Conservation (phyloP, 1,140 invertebrate species). For the Dysdera silvatica region DNA sequence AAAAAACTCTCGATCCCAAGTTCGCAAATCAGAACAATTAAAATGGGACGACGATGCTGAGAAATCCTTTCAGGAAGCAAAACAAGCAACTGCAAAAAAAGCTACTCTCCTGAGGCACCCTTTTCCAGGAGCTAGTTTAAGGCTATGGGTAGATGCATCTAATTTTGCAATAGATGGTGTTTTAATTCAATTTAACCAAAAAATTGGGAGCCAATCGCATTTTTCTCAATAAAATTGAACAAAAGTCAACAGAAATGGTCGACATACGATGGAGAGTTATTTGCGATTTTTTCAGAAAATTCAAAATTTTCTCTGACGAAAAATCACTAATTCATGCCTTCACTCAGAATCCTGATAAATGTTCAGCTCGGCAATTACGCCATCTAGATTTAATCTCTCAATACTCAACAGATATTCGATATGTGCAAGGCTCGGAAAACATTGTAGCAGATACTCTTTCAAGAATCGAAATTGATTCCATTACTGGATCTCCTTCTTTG, state of each 20-base stretch:
- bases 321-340: slow-evolving; percentile 34
- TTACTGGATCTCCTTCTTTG: background rate
- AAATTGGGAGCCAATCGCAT: background rate
- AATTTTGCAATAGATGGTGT: no score
- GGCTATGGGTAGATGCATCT: no score
- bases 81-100: no score
- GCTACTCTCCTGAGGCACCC: no score
- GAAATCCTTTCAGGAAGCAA: no score
- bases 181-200: background rate
- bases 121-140: no score
- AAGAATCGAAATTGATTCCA: background rate
- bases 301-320: slow-evolving; percentile 34
- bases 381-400: slow-evolving; percentile 42
- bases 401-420: slow-evolving; percentile 39
- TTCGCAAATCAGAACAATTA: no score
- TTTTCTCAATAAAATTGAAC: no score
- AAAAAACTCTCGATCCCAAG: no score
- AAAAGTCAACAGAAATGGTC: no score
- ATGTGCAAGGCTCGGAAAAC: slow-evolving; percentile 40
- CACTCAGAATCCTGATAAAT: slow-evolving; percentile 13
- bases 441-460: background rate
- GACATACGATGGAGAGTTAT: no score
- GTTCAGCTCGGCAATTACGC: background rate
- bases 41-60: no score
- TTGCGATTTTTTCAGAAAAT: slow-evolving; percentile 23